Conservation (phyloP, 2,113 vertebrate genomes). For the Cyprinodon variegatus region DNA sequence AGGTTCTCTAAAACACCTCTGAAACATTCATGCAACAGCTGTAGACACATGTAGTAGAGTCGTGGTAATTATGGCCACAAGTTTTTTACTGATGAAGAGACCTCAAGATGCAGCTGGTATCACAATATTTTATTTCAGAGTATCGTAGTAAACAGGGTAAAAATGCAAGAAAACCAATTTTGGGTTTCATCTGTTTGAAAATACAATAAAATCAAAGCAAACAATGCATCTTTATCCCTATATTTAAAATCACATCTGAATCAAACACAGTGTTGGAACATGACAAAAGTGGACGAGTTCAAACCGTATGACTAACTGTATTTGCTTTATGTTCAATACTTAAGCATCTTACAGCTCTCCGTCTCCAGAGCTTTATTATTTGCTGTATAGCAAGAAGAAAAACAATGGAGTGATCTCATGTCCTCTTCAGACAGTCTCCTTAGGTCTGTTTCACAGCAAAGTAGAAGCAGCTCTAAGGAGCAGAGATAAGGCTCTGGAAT, state of each 20-base stretch:
- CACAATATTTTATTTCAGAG: not conserved
- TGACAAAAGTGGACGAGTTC: no score
- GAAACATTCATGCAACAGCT: no score
- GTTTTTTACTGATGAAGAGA: no score
- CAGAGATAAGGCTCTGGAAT: constrained; percentile 61
- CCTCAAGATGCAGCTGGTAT: not conserved
- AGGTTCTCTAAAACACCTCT: no score
- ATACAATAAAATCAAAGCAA: not conserved
- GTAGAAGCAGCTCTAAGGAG: constrained; percentile 44
- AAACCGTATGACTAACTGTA: not conserved
- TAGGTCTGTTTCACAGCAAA: constrained; percentile 32
- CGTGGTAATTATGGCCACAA: no score
- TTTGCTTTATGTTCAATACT: not conserved
- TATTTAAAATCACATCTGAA: not conserved
- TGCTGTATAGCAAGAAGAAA: constrained; percentile 30
- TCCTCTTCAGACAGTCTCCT: constrained; percentile 49
- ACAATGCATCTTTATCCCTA: not conserved
- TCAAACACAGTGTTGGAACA: not conserved
- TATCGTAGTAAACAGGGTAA: no score
- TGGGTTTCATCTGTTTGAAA: not conserved
- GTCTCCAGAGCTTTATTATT: constrained; percentile 11
- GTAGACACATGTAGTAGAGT: no score
- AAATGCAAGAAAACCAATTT: not conserved
- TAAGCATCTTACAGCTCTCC: constrained; percentile 7
- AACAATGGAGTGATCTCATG: constrained; percentile 50